Conservation (phyloP, 2,888 invertebrate genomes). For the Watsonalla binaria region DNA sequence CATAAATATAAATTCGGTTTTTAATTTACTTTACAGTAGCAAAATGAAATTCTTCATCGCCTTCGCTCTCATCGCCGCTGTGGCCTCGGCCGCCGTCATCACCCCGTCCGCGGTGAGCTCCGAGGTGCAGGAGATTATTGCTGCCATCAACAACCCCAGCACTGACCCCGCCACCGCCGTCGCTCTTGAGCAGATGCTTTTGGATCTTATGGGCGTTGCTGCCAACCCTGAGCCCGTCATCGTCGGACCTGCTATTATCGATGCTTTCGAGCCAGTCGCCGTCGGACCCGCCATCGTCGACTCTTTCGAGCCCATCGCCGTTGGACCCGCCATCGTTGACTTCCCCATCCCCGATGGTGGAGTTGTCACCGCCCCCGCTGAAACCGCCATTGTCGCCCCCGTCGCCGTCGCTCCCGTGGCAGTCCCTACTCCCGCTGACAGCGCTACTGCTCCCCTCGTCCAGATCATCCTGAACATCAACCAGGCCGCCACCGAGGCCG, state of each 20-base stretch:
- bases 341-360: conserved; percentile 20
- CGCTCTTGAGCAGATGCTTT: conserved; percentile 29
- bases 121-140: conserved; percentile 34
- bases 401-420: conserved; percentile 14
- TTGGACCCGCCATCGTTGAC: conserved; percentile 11
- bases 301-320: conserved; percentile 18
- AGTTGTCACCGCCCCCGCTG: conserved; percentile 7
- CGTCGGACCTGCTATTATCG: conserved; percentile 11
- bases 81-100: conserved; percentile 15
- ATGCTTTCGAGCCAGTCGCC: conserved; percentile 8
- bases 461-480: conserved; percentile 41
- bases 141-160: conserved; percentile 50
- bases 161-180: conserved; percentile 47
- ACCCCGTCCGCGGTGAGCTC: conserved; percentile 12
- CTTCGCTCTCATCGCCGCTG: conserved; percentile 16
- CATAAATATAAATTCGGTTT: neutral
- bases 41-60: conserved; percentile 21
- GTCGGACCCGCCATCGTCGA: conserved; percentile 11
- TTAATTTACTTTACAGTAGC: conserved; percentile 6
- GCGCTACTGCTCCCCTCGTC: conserved; percentile 24
- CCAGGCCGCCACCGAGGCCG: conserved; percentile 14
- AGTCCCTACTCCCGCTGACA: conserved; percentile 8
- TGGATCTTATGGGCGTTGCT: conserved; percentile 14
- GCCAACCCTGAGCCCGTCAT: conserved; percentile 11
- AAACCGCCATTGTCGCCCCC: conserved; percentile 7